phyloP scores from a whole-genome alignment of 2,797 vertebrate species.

The Sebastes miniatus region DNA sequence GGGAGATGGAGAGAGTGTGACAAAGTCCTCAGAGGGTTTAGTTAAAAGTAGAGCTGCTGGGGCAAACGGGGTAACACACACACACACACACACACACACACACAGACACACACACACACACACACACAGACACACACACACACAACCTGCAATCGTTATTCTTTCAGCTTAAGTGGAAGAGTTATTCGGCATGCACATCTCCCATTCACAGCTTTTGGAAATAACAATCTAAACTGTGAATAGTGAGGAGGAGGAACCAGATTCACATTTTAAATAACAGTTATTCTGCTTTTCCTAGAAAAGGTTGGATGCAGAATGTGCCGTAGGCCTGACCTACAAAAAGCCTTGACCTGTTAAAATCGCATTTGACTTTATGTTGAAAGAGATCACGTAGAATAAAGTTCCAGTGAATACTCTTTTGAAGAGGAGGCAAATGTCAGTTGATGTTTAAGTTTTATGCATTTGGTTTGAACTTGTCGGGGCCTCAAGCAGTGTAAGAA shows the following conservation, averaged over 20 bases:
- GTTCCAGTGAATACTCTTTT: background rate
- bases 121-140: background rate
- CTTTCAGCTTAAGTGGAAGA: conserved; percentile 28
- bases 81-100: background rate
- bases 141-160: conserved; percentile 4
- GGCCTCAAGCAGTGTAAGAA: background rate
- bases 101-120: background rate
- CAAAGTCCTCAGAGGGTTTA: conserved; percentile 36
- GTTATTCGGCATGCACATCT: conserved; percentile 8
- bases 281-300: background rate
- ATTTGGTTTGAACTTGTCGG: background rate
- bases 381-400: background rate
- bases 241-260: background rate
- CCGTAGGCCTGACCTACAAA: background rate
- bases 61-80: background rate
- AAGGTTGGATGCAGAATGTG: background rate
- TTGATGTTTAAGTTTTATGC: background rate
- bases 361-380: background rate
- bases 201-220: conserved; percentile 12
- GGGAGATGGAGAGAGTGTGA: conserved; percentile 12
- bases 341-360: background rate
- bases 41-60: conserved; percentile 43
- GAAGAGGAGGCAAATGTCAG: background rate
- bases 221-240: conserved; percentile 20
- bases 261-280: conserved; percentile 20